Evolutionary conservation across 2,888 invertebrate genomes (phyloP).

Genomic region (Anoplius nigerrimus): DNA sequence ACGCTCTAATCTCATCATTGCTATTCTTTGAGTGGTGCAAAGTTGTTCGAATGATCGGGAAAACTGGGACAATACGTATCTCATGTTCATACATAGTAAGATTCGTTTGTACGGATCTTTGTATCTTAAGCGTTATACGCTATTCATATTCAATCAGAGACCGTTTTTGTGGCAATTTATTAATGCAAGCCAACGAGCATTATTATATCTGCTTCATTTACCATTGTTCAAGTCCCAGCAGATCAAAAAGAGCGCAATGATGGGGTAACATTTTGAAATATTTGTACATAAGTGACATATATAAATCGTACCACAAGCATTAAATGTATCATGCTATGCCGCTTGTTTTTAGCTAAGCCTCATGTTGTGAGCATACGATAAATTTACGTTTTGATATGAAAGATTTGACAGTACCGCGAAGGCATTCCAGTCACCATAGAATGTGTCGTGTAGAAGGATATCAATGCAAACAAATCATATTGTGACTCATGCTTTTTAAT

Average conservation of each 20-base stretch:
- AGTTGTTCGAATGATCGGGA: constrained; percentile 11
- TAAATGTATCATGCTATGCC: constrained; percentile 33
- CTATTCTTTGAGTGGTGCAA: constrained; percentile 26
- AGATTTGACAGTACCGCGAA: constrained; percentile 43
- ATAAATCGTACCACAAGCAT: constrained; percentile 37
- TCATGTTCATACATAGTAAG: too few relatives aligned
- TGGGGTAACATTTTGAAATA: constrained; percentile 38
- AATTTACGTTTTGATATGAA: constrained; percentile 43
- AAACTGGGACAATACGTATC: not conserved
- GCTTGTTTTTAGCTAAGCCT: constrained; percentile 40
- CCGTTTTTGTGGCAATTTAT: too few relatives aligned
- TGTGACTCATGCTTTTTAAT: constrained; percentile 30
- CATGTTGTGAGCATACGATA: constrained; percentile 34
- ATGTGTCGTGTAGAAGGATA: constrained; percentile 28
- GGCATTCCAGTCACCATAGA: constrained; percentile 47
- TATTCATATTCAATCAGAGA: too few relatives aligned
- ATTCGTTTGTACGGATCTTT: too few relatives aligned
- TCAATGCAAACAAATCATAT: constrained; percentile 33
- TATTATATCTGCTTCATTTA: too few relatives aligned
- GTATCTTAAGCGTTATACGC: too few relatives aligned
- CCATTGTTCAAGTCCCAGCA: too few relatives aligned
- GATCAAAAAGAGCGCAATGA: constrained; percentile 29
- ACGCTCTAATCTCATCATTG: constrained; percentile 47
- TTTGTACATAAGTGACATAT: constrained; percentile 41
- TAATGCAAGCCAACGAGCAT: too few relatives aligned